Conservation (phyloP, 2,888 invertebrate genomes). For the Drosophila sordidula region DNA sequence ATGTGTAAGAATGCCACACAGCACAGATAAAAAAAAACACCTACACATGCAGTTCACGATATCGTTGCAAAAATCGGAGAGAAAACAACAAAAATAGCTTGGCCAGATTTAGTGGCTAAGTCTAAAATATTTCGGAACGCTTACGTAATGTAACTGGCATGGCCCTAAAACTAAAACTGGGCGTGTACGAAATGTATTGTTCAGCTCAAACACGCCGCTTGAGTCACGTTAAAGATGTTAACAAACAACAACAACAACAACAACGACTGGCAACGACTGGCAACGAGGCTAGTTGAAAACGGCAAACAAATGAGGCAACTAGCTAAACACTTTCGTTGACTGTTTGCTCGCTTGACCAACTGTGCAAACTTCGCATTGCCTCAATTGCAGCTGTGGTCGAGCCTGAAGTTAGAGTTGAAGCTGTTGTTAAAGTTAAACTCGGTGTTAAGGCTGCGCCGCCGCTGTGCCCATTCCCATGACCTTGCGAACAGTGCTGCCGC, state of each 20-base stretch:
- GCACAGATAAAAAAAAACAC: constrained; percentile 30
- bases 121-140: constrained; percentile 36
- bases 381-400: constrained; percentile 35
- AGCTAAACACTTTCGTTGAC: constrained; percentile 69
- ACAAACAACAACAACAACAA: constrained; percentile 38
- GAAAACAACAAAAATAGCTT: constrained; percentile 8
- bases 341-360: constrained; percentile 73
- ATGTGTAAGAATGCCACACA: constrained; percentile 66
- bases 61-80: constrained; percentile 21
- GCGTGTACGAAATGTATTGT: constrained; percentile 45
- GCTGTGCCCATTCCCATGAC: constrained; percentile 69
- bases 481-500: constrained; percentile 47
- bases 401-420: constrained; percentile 15
- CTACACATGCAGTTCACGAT: constrained; percentile 45
- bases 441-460: neutral
- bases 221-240: constrained; percentile 61
- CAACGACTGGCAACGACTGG: constrained; percentile 1
- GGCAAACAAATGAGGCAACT: constrained; percentile 62
- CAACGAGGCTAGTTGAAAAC: constrained; percentile 13
- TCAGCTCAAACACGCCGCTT: constrained; percentile 39
- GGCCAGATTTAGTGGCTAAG: constrained; percentile 34
- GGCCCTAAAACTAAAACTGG: constrained; percentile 55
- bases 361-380: constrained; percentile 59
- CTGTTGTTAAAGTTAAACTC: constrained; percentile 3
- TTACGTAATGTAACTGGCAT: constrained; percentile 60